Evolutionary conservation across 2,888 invertebrate genomes (phyloP).

Genomic region (Imbricaverruca yamaguchii): DNA sequence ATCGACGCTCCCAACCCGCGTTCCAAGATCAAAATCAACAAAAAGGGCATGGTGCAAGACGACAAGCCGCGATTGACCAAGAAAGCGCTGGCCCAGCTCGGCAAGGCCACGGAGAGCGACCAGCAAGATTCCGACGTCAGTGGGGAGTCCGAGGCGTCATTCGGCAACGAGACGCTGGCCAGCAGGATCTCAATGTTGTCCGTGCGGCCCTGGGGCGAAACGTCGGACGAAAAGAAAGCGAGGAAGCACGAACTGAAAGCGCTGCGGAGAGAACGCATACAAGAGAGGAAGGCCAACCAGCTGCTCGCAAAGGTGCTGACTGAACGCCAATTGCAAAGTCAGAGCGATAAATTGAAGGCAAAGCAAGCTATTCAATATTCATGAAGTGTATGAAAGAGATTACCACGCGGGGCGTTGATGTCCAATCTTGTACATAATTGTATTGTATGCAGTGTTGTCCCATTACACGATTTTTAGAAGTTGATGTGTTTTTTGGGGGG

Average conservation of each 20-base stretch:
- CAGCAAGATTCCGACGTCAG: neutral
- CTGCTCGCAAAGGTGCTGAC: neutral
- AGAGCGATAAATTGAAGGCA: neutral
- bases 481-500: too few species aligned
- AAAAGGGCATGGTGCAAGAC: conserved; percentile 42
- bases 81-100: neutral
- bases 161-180: conserved; percentile 23
- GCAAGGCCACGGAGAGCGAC: neutral
- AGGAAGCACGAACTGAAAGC: conserved; percentile 35
- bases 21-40: neutral
- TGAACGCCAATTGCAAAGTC: neutral
- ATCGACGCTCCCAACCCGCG: conserved; percentile 45
- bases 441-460: too few species aligned
- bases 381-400: neutral
- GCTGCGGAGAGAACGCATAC: neutral
- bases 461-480: too few species aligned
- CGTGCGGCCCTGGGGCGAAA: conserved; percentile 38
- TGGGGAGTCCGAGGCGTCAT: neutral
- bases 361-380: neutral
- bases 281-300: neutral
- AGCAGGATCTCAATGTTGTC: conserved; percentile 31
- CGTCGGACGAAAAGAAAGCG: conserved; percentile 37
- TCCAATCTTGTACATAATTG: too few species aligned
- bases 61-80: neutral
- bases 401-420: too few species aligned